Evolutionary conservation across 2,113 vertebrate genomes (phyloP).

Genomic region (Cisticola juncidis): DNA sequence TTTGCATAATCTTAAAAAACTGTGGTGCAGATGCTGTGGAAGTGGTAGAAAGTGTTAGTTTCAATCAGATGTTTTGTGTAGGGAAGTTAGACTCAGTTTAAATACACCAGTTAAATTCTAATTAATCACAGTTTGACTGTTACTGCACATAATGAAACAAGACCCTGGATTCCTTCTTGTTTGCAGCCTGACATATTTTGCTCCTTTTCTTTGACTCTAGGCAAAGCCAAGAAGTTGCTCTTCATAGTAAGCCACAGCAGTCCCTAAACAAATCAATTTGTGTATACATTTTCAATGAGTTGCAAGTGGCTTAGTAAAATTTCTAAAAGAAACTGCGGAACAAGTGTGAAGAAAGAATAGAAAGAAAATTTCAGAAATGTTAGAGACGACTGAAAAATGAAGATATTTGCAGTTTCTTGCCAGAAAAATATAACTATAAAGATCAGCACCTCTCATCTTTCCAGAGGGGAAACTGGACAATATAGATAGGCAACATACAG

Average conservation of each 20-base stretch:
- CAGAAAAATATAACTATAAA: not conserved
- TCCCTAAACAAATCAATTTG: not conserved
- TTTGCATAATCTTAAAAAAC: slow-evolving; percentile 38
- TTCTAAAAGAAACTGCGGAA: not conserved
- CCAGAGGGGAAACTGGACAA: not conserved
- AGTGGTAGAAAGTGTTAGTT: not conserved
- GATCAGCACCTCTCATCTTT: not conserved
- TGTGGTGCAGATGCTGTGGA: slow-evolving; percentile 10
- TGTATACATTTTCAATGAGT: not conserved
- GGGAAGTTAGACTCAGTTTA: not conserved
- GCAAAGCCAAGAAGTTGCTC: not conserved
- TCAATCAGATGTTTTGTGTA: slow-evolving; percentile 13
- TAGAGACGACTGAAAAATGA: not conserved
- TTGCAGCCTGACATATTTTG: not conserved
- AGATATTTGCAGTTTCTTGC: not conserved
- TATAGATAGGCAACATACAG: not conserved
- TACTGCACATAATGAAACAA: not conserved
- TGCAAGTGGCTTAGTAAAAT: not conserved
- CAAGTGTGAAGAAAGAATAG: not conserved
- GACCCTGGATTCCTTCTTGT: not conserved
- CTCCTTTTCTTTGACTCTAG: not conserved
- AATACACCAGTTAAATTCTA: not conserved
- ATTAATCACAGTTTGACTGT: not conserved
- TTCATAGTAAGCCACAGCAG: not conserved
- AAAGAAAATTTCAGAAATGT: not conserved